These are phyloP conservation scores for Chlamydotis undulata DNA, from an alignment of 2,113 vertebrate genomes.

Conservation along the genomic window DNA sequence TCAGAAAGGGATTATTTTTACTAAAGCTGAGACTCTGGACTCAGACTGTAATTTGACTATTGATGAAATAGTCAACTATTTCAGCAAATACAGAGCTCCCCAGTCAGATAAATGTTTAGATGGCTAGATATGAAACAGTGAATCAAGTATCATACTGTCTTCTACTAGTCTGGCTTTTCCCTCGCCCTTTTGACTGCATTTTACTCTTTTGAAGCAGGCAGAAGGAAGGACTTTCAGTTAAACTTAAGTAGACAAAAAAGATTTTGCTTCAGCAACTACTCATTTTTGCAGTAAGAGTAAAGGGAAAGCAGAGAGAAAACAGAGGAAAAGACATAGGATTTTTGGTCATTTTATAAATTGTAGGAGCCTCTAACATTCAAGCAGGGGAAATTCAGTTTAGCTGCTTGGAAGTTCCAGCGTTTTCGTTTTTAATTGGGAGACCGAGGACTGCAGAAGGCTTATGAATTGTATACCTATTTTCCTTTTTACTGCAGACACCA, in stretches of 20 bases:
- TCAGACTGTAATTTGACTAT: not conserved
- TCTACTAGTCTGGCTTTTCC: not conserved
- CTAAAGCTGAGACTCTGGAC: not conserved
- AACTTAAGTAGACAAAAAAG: not conserved
- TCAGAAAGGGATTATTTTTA: not conserved
- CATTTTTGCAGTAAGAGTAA: not conserved
- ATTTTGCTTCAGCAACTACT: not conserved
- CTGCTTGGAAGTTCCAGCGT: not conserved
- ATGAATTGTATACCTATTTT: not conserved
- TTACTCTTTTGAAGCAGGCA: not conserved
- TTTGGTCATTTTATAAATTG: not conserved
- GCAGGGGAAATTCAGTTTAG: not conserved
- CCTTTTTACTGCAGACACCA: not conserved
- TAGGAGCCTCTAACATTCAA: not conserved
- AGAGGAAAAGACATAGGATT: not conserved
- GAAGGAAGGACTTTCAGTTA: not conserved
- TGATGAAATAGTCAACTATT: not conserved
- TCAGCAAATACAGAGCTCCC: not conserved
- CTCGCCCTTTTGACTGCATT: not conserved
- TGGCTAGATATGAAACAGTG: not conserved
- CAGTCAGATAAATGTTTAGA: accelerated
- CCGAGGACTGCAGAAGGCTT: not conserved
- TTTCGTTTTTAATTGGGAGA: not conserved
- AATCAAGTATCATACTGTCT: not conserved
- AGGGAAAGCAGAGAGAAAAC: not conserved